Conservation (phyloP, 2,888 invertebrate species). For the Plebejus melissa region DNA sequence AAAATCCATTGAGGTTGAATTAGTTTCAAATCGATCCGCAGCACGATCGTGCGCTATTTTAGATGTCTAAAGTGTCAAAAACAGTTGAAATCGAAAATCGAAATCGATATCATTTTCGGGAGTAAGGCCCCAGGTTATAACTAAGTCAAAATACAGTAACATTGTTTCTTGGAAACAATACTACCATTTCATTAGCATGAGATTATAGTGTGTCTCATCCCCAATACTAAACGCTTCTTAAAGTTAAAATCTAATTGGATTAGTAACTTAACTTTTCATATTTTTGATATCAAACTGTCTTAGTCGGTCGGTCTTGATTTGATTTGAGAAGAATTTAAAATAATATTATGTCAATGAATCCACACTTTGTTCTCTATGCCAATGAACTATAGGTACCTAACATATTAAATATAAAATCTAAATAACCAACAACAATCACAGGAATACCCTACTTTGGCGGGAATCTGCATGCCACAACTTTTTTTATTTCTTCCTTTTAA, state of each 20-base stretch:
- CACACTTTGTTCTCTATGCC: not conserved
- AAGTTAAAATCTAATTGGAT: not conserved
- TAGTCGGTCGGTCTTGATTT: no score
- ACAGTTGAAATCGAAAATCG: no score
- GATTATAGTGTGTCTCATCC: not conserved
- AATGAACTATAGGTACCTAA: not conserved
- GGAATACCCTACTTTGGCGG: not conserved
- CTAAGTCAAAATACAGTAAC: slow-evolving; percentile 4
- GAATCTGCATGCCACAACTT: not conserved
- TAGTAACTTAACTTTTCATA: no score
- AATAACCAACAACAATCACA: slow-evolving; percentile 5
- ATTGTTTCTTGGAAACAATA: slow-evolving; percentile 11
- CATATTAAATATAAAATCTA: not conserved
- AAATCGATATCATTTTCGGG: no score
- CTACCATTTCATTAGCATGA: not conserved
- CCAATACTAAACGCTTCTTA: not conserved
- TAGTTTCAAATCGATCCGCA: no score
- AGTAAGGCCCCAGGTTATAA: not conserved
- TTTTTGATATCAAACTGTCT: no score
- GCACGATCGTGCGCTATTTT: no score
- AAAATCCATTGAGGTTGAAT: no score
- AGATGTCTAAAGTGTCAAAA: no score
- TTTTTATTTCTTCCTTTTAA: not conserved
- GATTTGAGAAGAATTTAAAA: no score
- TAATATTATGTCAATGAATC: not conserved